phyloP scores from a whole-genome alignment of 2,797 vertebrate genomes.

The Melanotaenia maccullochi region DNA sequence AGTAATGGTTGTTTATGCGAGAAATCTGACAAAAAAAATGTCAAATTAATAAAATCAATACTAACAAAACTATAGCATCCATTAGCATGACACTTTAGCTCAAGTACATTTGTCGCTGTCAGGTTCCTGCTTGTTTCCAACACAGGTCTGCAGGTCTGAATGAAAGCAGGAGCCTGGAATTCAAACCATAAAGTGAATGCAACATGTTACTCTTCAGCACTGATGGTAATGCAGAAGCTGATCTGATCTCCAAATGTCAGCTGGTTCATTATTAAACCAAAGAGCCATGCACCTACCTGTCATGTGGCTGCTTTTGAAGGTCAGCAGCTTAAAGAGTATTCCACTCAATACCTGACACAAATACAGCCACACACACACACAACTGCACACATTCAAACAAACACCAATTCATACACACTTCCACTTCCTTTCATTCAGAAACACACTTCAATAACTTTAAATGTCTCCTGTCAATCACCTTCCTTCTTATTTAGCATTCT shows the following conservation, averaged over 20 bases:
- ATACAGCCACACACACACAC: slow-evolving; percentile 6
- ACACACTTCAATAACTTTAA: slow-evolving; percentile 48
- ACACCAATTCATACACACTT: not conserved
- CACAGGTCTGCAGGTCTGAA: not conserved
- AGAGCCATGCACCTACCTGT: slow-evolving; percentile 54
- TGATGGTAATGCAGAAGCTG: slow-evolving; percentile 49
- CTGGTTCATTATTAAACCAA: slow-evolving; percentile 68
- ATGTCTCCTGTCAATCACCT: slow-evolving; percentile 59
- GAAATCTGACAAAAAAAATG: slow-evolving; percentile 1
- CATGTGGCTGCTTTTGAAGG: slow-evolving; percentile 66
- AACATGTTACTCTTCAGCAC: slow-evolving; percentile 36
- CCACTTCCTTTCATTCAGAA: slow-evolving; percentile 12
- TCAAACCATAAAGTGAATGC: not conserved
- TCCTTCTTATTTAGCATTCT: slow-evolving; percentile 6
- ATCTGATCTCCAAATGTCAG: slow-evolving; percentile 74
- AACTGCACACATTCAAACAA: too few species aligned
- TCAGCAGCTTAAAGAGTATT: slow-evolving; percentile 65
- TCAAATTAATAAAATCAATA: slow-evolving; percentile 24
- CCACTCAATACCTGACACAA: slow-evolving; percentile 57
- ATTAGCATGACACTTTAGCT: not conserved
- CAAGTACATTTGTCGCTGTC: not conserved
- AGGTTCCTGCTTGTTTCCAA: not conserved
- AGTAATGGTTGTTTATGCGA: not conserved
- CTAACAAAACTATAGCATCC: not conserved
- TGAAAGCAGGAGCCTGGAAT: not conserved